phyloP scores from a whole-genome alignment of 2,888 invertebrate genomes.

The Kryphioiulus occultus region DNA sequence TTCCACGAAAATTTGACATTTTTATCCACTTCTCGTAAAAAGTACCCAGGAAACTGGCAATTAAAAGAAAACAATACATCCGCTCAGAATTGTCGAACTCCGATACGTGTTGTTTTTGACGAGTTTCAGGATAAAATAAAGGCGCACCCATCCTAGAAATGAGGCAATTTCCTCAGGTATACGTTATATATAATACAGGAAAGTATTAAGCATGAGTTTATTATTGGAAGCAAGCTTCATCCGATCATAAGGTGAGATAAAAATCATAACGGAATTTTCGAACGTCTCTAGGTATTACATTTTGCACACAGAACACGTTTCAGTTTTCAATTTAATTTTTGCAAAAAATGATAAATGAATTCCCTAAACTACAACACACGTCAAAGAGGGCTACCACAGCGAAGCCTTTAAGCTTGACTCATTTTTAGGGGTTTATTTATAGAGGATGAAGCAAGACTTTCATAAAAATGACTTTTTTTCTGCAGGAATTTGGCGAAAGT shows the following conservation, averaged over 20 bases:
- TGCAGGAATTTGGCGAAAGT: neutral
- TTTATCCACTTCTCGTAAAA: neutral
- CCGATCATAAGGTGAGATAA: conserved; percentile 12
- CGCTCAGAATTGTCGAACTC: neutral
- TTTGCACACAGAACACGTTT: neutral
- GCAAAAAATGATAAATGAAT: neutral
- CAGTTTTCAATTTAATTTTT: neutral
- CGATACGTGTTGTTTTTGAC: neutral
- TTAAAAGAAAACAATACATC: neutral
- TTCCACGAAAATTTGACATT: neutral
- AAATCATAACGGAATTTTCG: neutral
- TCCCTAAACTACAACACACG: neutral
- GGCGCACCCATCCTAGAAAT: conserved; percentile 13
- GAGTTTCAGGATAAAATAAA: neutral
- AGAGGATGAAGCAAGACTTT: neutral
- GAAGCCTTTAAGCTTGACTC: neutral
- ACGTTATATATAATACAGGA: conserved; percentile 4
- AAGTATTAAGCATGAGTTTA: neutral
- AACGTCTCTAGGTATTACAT: neutral
- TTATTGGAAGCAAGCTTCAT: neutral
- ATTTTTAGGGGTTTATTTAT: neutral
- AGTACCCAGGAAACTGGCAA: neutral
- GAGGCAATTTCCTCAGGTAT: conserved; percentile 34
- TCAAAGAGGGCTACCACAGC: neutral
- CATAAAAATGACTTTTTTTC: neutral